Conservation (phyloP, 2,113 vertebrate genomes). For the Equus quagga region DNA sequence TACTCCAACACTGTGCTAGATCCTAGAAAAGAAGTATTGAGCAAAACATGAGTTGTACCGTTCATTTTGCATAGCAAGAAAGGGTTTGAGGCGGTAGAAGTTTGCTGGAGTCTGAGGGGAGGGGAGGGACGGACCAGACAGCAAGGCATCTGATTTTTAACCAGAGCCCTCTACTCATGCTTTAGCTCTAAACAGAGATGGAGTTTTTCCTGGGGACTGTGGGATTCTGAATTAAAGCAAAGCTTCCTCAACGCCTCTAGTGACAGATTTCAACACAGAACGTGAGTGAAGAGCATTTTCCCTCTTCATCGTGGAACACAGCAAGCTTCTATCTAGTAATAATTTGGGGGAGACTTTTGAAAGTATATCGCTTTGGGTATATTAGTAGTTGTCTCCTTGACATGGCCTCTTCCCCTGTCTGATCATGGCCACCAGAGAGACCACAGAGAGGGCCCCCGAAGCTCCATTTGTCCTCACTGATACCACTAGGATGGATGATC, state of each 20-base stretch:
- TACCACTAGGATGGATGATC: background rate
- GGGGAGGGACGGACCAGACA: background rate
- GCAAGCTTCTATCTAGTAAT: background rate
- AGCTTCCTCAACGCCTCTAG: background rate
- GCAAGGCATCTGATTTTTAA: background rate
- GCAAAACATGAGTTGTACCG: background rate
- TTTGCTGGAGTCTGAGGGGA: background rate
- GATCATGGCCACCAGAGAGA: background rate
- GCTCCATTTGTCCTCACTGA: background rate
- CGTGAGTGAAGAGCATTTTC: background rate
- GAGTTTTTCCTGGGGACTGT: background rate
- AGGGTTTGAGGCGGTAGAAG: background rate
- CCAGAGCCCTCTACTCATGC: background rate
- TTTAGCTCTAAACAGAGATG: background rate
- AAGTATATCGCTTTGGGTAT: background rate
- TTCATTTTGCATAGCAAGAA: background rate
- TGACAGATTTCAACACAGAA: background rate
- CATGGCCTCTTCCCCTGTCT: background rate
- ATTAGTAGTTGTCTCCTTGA: background rate
- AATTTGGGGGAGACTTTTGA: rapidly evolving
- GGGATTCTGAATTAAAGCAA: background rate
- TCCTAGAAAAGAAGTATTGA: background rate
- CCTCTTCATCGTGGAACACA: background rate
- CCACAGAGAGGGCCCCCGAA: background rate
- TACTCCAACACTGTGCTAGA: background rate